Evolutionary conservation across 2,888 invertebrate species (phyloP).

Genomic region (Dendrolimus pini): DNA sequence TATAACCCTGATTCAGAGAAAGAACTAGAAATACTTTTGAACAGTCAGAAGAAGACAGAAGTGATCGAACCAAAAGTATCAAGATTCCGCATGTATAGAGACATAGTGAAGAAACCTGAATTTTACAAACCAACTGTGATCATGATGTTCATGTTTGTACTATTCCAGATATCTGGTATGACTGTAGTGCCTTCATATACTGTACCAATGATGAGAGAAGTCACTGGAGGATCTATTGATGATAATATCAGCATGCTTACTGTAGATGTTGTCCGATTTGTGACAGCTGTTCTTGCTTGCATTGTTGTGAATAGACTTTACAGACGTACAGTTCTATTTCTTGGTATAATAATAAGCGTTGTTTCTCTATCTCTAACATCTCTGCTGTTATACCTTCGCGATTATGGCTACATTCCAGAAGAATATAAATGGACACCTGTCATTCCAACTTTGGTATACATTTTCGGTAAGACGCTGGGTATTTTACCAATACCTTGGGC

Average conservation of each 20-base stretch:
- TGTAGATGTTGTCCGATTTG: conserved; percentile 78
- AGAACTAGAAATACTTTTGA: conserved; percentile 64
- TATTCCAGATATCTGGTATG: conserved; percentile 82
- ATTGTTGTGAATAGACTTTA: conserved; percentile 76
- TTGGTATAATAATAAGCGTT: conserved; percentile 77
- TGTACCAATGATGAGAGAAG: conserved; percentile 77
- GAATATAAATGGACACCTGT: conserved; percentile 62
- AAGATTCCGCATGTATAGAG: conserved; percentile 40
- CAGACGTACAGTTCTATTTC: conserved; percentile 77
- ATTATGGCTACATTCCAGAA: conserved; percentile 43
- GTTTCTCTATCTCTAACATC: conserved; percentile 73
- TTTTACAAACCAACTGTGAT: conserved; percentile 79
- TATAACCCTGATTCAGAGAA: conserved; percentile 50
- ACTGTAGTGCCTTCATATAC: conserved; percentile 84
- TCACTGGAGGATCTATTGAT: conserved; percentile 75
- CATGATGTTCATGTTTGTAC: conserved; percentile 79
- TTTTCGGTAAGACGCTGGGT: conserved; percentile 76
- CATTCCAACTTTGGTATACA: conserved; percentile 71
- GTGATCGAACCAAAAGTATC: conserved; percentile 30
- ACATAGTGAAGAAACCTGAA: conserved; percentile 53
- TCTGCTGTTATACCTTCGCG: conserved; percentile 50
- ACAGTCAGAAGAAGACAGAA: conserved; percentile 42
- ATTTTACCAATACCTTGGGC: conserved; percentile 83
- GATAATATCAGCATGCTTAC: conserved; percentile 79
- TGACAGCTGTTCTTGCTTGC: conserved; percentile 78